Conservation (phyloP, 2,797 vertebrate genomes). For the Channa striata region DNA sequence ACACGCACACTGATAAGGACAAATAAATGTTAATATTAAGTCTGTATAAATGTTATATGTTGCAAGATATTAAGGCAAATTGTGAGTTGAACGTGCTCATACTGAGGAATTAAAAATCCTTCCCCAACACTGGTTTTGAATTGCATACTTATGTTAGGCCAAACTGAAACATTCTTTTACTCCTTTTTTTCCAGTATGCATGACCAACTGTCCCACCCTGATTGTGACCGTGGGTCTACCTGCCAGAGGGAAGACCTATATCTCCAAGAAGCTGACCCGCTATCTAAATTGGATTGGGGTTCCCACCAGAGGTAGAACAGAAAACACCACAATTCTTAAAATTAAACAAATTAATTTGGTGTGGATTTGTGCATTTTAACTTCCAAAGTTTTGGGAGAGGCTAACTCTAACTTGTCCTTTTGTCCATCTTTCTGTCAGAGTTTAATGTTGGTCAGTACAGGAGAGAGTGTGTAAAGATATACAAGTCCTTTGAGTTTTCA, state of each 20-base stretch:
- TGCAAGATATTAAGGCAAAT: neutral
- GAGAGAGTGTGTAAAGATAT: slow-evolving; percentile 94
- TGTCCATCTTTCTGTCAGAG: slow-evolving; percentile 79
- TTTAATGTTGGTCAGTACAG: slow-evolving; percentile 99
- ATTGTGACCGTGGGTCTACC: slow-evolving; percentile 98
- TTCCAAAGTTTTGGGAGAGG: neutral
- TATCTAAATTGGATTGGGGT: slow-evolving; percentile 99
- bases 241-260: slow-evolving; percentile 97
- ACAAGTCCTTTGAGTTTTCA: slow-evolving; percentile 98
- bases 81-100: neutral
- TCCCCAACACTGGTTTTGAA: neutral
- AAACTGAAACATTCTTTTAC: neutral
- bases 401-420: neutral
- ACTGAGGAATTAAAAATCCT: neutral
- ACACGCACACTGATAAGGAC: slow-evolving; percentile 13
- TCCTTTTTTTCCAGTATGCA: slow-evolving; percentile 87
- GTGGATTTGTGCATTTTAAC: neutral
- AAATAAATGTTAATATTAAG: slow-evolving; percentile 20
- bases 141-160: neutral
- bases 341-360: neutral
- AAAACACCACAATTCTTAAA: neutral
- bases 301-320: slow-evolving; percentile 90
- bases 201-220: slow-evolving; percentile 98
- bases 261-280: slow-evolving; percentile 98
- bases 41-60: neutral